Conservation (phyloP, 1,140 invertebrate species). For the Drosophila simulans region DNA sequence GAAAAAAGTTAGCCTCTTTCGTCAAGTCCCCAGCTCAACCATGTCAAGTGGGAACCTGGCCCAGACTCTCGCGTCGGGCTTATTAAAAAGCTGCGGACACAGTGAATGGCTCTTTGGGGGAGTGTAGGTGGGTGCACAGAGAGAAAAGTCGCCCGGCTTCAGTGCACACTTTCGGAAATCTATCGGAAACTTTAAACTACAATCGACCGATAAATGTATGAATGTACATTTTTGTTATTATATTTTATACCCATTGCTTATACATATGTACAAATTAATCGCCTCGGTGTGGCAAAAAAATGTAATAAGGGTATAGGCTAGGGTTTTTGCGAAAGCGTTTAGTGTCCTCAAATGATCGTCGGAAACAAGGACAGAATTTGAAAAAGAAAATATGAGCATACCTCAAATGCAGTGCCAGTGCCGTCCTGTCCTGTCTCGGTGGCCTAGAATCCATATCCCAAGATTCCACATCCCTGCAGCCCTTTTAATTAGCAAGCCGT, state of each 20-base stretch:
- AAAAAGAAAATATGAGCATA: slow-evolving; percentile 3
- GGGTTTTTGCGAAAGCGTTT: slow-evolving; percentile 46
- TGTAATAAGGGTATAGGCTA: background rate
- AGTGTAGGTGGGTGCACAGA: background rate
- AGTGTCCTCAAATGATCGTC: slow-evolving; percentile 54
- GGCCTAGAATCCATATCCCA: background rate
- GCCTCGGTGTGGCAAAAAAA: background rate
- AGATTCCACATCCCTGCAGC: background rate
- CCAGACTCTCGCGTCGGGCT: slow-evolving; percentile 54
- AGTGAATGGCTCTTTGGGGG: slow-evolving; percentile 1
- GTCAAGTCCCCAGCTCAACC: slow-evolving; percentile 33
- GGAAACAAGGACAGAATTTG: slow-evolving; percentile 31
- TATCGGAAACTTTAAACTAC: too few relatives aligned
- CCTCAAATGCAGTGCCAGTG: slow-evolving; percentile 7
- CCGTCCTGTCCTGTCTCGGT: background rate
- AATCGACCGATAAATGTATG: too few relatives aligned
- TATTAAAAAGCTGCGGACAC: slow-evolving; percentile 58
- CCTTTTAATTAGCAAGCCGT: slow-evolving; percentile 51
- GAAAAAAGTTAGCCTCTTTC: slow-evolving; percentile 33
- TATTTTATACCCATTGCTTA: too few relatives aligned
- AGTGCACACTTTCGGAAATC: too few relatives aligned
- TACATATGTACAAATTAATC: background rate
- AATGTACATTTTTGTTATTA: too few relatives aligned
- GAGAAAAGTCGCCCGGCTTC: background rate
- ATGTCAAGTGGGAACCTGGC: slow-evolving; percentile 64